These are phyloP conservation scores for Saccopteryx bilineata DNA, from an alignment of 2,113 vertebrate genomes.

Conservation along the genomic window DNA sequence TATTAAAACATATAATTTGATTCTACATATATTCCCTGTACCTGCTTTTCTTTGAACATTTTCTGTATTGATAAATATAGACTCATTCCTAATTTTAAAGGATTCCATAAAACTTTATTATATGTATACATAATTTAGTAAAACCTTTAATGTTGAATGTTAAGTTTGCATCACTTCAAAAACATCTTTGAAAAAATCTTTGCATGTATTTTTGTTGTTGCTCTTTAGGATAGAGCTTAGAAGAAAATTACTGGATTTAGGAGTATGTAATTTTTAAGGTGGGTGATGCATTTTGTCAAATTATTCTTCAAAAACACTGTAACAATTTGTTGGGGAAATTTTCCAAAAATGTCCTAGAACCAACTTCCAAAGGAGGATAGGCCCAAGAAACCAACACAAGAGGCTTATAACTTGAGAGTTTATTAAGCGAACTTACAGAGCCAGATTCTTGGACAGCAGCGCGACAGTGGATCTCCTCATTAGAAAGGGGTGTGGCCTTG, in stretches of 20 bases:
- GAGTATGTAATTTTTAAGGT: background rate
- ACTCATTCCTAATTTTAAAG: slow-evolving; percentile 16
- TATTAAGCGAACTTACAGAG: background rate
- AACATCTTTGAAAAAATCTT: background rate
- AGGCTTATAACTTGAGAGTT: background rate
- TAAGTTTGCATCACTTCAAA: slow-evolving; percentile 31
- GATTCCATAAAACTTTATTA: background rate
- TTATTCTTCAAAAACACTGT: background rate
- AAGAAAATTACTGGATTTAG: background rate
- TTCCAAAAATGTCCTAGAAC: background rate
- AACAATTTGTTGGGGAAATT: background rate
- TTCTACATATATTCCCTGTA: background rate
- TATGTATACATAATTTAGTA: background rate
- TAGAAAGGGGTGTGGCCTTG: background rate
- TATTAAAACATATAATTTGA: background rate
- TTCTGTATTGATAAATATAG: background rate
- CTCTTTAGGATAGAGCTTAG: background rate
- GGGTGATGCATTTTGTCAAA: background rate
- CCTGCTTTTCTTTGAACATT: background rate
- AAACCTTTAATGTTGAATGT: background rate
- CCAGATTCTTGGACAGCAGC: background rate
- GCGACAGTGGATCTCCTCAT: background rate
- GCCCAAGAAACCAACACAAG: background rate
- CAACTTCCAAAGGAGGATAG: background rate
- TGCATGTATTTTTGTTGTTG: background rate